These are phyloP conservation scores for Babyrousa celebensis DNA, from an alignment of 2,797 vertebrate species.

Conservation along the genomic window DNA sequence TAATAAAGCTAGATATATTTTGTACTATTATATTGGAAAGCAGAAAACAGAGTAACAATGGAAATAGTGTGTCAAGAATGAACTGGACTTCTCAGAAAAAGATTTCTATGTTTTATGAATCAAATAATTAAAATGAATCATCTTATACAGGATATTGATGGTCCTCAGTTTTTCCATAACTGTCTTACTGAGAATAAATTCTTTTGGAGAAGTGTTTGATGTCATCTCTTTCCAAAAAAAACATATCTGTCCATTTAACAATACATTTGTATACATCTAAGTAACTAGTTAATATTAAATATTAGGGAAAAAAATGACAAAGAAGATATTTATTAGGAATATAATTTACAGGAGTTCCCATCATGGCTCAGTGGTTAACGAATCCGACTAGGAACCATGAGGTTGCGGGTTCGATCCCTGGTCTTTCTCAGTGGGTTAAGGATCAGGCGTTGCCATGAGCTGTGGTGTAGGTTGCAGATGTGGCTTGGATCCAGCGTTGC, in stretches of 20 bases:
- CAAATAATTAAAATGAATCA: slow-evolving; percentile 60
- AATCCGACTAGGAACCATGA: no score
- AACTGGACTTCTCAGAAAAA: slow-evolving; percentile 33
- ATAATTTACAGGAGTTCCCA: slow-evolving; percentile 22
- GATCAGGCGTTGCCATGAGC: no score
- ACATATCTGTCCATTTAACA: slow-evolving; percentile 15
- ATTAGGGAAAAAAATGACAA: slow-evolving; percentile 59
- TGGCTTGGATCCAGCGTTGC: no score
- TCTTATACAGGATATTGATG: slow-evolving; percentile 24
- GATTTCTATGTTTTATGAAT: neutral
- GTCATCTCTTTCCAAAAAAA: slow-evolving; percentile 63
- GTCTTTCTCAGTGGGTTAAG: no score
- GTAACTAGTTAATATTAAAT: slow-evolving; percentile 70
- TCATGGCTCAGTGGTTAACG: no score
- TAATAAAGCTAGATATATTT: neutral
- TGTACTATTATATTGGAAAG: slow-evolving; percentile 27
- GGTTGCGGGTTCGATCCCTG: no score
- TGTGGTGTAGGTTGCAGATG: no score
- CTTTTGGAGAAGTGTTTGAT: slow-evolving; percentile 11
- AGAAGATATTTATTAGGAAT: slow-evolving; percentile 40
- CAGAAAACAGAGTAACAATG: slow-evolving; percentile 7
- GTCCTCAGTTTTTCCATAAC: slow-evolving; percentile 27
- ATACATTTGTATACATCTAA: neutral
- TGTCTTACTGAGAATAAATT: neutral
- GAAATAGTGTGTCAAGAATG: neutral